Evolutionary conservation across 2,113 vertebrate species (phyloP).

Genomic region (Setophaga petechia): DNA sequence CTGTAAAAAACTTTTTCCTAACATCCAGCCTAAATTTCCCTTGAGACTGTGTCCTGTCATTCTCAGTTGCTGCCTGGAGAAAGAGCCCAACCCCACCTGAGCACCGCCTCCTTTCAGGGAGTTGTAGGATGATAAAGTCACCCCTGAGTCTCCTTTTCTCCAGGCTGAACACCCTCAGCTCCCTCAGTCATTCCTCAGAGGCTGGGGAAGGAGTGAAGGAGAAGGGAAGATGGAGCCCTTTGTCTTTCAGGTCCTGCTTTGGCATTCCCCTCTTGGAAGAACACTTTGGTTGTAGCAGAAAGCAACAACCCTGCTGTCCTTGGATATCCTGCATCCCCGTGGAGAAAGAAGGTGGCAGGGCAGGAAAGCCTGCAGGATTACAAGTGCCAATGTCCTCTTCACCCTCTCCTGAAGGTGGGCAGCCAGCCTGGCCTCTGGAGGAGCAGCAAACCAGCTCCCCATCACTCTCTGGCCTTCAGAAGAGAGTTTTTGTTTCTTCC

Average conservation of each 20-base stretch:
- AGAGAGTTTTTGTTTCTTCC: background rate
- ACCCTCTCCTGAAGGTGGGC: background rate
- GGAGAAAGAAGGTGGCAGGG: background rate
- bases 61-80: background rate
- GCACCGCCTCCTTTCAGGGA: fast-evolving
- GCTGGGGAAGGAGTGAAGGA: background rate
- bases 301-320: background rate
- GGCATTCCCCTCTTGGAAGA: background rate
- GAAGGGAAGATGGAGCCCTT: background rate
- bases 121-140: background rate
- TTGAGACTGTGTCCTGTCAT: fast-evolving
- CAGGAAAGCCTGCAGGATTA: background rate
- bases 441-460: background rate
- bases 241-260: background rate
- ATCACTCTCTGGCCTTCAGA: background rate
- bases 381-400: background rate
- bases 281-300: background rate
- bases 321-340: fast-evolving
- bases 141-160: background rate
- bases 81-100: background rate
- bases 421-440: background rate
- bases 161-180: background rate
- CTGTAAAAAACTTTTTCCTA: background rate
- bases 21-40: background rate
- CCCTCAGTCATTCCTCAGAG: fast-evolving